These are phyloP conservation scores for Mormyrus iriodes DNA, from an alignment of 2,113 vertebrate species.

Conservation along the genomic window DNA sequence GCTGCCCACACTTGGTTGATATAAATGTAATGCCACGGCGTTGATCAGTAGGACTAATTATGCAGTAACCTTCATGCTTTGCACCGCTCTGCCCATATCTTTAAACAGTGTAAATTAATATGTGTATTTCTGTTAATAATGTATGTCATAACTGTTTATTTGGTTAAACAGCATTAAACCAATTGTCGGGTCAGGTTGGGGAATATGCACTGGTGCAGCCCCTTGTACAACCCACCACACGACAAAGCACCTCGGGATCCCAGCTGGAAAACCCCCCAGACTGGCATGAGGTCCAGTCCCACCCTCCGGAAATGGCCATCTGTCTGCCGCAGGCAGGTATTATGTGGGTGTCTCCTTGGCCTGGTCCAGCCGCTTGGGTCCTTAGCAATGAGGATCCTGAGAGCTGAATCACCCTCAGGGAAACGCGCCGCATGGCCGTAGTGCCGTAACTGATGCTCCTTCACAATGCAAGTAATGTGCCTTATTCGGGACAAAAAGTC, in stretches of 20 bases:
- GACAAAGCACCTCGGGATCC: background rate
- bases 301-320: background rate
- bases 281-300: background rate
- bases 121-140: background rate
- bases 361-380: too few species aligned
- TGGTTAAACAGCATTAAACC: background rate
- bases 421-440: background rate
- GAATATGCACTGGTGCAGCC: background rate
- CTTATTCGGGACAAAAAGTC: background rate
- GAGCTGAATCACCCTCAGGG: background rate
- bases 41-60: background rate
- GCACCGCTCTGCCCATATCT: too few species aligned
- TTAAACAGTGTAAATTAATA: background rate
- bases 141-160: background rate
- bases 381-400: background rate
- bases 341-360: too few species aligned
- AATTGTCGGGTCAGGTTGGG: background rate
- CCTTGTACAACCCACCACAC: background rate
- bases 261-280: background rate
- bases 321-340: too few species aligned
- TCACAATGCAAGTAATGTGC: background rate
- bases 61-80: background rate
- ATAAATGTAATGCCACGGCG: background rate
- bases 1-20: background rate
- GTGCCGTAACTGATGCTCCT: background rate